Evolutionary conservation across 2,113 vertebrate species (phyloP).

Genomic region (mouse (Mus musculus)): GRCm39 chr7:44280001-44280500

Average conservation of each 20-base stretch:
- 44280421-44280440: background rate
- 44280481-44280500: background rate
- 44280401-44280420: background rate
- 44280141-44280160: slow-evolving; percentile 89
- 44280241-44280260: slow-evolving; percentile 94
- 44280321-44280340: background rate
- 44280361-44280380: background rate
- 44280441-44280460: background rate
- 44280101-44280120: slow-evolving; percentile 76
- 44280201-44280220: slow-evolving; percentile 91
- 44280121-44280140: slow-evolving; percentile 91
- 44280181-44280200: slow-evolving; percentile 90
- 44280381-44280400: background rate
- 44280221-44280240: slow-evolving; percentile 93
- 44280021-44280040: background rate
- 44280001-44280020: background rate
- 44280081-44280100: background rate
- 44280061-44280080: background rate
- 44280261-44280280: slow-evolving; percentile 90
- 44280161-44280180: slow-evolving; percentile 87
- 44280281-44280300: background rate
- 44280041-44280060: background rate
- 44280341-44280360: background rate
- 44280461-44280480: background rate
- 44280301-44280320: background rate